A percentile compares a stretch with the other conserved stretches of the same genome.
Evolutionary conservation across 2,113 vertebrate species (phyloP).

Genomic region (Nerophis ophidion): DNA sequence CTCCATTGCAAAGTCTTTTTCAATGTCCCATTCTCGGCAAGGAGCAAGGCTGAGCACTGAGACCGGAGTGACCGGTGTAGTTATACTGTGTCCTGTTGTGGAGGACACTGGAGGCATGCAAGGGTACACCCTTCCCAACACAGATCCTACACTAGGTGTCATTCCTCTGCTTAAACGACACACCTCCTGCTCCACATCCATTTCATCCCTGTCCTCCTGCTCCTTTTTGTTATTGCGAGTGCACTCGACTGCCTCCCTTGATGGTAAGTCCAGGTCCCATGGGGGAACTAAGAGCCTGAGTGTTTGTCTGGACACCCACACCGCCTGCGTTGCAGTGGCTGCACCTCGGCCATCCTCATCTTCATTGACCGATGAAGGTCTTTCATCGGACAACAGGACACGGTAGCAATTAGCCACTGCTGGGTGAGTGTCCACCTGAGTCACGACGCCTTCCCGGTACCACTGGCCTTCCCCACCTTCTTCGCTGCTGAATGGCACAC

Average conservation of each 20-base stretch:
- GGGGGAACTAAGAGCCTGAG: constrained; percentile 80
- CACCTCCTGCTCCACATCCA: constrained; percentile 75
- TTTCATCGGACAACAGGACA: constrained; percentile 68
- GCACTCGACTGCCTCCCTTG: constrained; percentile 42
- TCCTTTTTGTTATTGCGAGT: constrained; percentile 62
- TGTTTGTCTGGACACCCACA: constrained; percentile 81
- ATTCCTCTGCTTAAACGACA: constrained; percentile 74
- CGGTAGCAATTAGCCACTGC: constrained; percentile 79
- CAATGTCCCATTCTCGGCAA: constrained; percentile 56
- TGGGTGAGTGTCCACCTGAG: constrained; percentile 78
- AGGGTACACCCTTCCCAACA: constrained; percentile 47
- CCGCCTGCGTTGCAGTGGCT: constrained; percentile 57
- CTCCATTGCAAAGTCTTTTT: constrained; percentile 56
- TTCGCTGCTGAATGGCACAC: constrained; percentile 73
- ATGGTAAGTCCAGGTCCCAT: constrained; percentile 74
- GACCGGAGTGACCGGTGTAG: constrained; percentile 48
- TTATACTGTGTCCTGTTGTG: constrained; percentile 58
- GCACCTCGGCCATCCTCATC: constrained; percentile 43
- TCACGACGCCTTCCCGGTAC: constrained; percentile 79
- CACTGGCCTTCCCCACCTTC: constrained; percentile 60
- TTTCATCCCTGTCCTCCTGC: constrained; percentile 67
- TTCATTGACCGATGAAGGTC: constrained; percentile 33
- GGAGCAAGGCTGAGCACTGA: constrained; percentile 60
- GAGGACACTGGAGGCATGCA: constrained; percentile 53
- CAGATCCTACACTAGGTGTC: constrained; percentile 47